A percentile compares a stretch with the other conserved stretches of the same genome.
Conservation (phyloP, 2,888 invertebrate genomes). For the Hecatera dysodea region DNA sequence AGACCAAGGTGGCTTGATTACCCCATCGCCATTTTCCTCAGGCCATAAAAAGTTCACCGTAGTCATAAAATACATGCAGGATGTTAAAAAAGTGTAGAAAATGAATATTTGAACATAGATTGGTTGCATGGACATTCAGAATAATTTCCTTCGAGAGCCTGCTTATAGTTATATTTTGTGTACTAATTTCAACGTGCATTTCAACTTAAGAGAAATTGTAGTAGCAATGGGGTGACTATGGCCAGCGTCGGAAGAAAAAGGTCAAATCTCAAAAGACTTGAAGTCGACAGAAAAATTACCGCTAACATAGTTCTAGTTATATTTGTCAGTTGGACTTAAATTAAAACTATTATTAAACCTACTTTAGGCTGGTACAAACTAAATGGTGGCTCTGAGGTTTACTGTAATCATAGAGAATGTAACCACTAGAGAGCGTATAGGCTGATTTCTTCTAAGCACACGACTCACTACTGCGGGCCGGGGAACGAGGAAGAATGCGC, state of each 20-base stretch:
- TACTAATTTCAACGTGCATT: background rate
- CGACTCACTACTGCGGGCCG: too few relatives aligned
- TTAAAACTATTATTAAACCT: too few relatives aligned
- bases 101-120: too few relatives aligned
- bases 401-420: too few relatives aligned
- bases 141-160: background rate
- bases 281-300: constrained; percentile 6
- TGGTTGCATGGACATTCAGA: background rate
- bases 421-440: too few relatives aligned
- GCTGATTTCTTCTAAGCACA: too few relatives aligned
- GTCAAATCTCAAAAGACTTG: background rate
- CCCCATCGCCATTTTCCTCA: background rate
- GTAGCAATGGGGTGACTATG: background rate
- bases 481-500: too few relatives aligned
- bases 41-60: too few relatives aligned
- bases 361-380: background rate
- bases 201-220: background rate
- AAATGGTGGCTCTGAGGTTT: too few relatives aligned
- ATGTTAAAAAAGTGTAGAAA: too few relatives aligned
- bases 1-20: background rate
- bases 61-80: too few relatives aligned
- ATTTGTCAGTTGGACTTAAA: background rate
- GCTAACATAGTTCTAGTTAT: background rate
- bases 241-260: background rate
- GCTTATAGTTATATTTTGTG: background rate